phyloP scores from a whole-genome alignment of 2,113 vertebrate species.

The Parus major region DNA sequence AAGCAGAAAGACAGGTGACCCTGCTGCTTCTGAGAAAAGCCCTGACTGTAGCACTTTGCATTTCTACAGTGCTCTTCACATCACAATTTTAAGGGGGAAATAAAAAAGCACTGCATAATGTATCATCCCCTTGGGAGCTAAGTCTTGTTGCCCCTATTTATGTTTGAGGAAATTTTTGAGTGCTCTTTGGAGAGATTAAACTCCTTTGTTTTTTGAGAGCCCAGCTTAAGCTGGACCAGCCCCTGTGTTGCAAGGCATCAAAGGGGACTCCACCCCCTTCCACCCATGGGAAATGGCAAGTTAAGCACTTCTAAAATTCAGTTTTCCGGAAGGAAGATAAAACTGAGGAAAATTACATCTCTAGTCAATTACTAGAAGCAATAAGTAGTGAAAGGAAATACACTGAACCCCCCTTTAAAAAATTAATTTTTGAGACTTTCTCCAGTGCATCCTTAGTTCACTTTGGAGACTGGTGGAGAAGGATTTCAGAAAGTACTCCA shows the following conservation, averaged over 20 bases:
- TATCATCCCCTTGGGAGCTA: neutral
- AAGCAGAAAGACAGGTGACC: neutral
- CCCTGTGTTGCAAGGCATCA: fast-evolving
- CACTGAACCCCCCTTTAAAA: fast-evolving
- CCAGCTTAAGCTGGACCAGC: neutral
- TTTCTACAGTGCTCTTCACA: neutral
- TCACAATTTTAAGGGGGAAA: neutral
- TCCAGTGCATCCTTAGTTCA: neutral
- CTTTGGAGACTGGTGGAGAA: neutral
- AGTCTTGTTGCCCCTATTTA: neutral
- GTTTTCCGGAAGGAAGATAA: neutral
- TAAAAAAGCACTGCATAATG: fast-evolving
- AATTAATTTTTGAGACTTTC: neutral
- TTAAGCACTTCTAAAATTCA: neutral
- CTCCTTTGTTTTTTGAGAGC: neutral
- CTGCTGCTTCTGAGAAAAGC: neutral
- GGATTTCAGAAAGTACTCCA: neutral
- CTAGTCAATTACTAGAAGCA: neutral
- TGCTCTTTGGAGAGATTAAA: neutral
- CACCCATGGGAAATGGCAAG: neutral
- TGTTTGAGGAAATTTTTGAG: neutral
- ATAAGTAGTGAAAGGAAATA: neutral
- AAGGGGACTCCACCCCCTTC: neutral
- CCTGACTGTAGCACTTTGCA: neutral
- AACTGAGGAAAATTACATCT: neutral